Base-by-base conservation (phyloP, 53 echinoderm and acorn worm genomes). In the Paracentrotus lividus region DNA sequence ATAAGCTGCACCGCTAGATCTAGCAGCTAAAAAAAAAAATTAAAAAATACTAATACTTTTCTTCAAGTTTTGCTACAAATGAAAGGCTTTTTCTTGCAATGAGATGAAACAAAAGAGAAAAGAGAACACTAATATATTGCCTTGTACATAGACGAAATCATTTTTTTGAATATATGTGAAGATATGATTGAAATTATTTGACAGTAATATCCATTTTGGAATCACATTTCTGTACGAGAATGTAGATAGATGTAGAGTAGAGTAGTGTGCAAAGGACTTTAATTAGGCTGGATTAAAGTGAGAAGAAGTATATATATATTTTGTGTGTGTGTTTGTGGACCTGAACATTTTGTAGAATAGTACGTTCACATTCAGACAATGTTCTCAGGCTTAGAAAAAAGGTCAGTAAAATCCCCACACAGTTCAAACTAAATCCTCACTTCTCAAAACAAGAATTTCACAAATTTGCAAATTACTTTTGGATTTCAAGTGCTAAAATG, bases 91-190 rank as follows among this genome's bases (percentile, higher is more conserved):
- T 81, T 81, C 45, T 81, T 34, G 81, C 81, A 49, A 81, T 81
- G 81, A 81, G 27, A 77, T 43, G 43, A 42, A 42, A 77, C 42
- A 77, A 26, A 47, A 2, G 16, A 81, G 81, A 81, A 81, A 16
- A 81, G 47, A 27, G 76, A 76, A 42, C 38, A 45, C 81, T 81
- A 81, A 81, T 81, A 81, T 81, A 81, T 81, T 81, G 81, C 81
- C 81, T 81, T 81, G 81, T 81, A 81, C 81, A 81, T 81, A 81
- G 27, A 81, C 42, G 44, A 81, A 81, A 76, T 76, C 23, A 40
- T 16, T 76, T 72, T 81, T 81, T 44, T 45, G 47, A 45, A 81
- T 81, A 81, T 81, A 47, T 81, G 47, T 81, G 47, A 81, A 81
- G 45, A 81, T 81, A 24, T 20, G 42, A 44, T 81, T 49, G 81